phyloP scores from a whole-genome alignment of 1,140 invertebrate species.

The Protaetia brevitarsis region DNA sequence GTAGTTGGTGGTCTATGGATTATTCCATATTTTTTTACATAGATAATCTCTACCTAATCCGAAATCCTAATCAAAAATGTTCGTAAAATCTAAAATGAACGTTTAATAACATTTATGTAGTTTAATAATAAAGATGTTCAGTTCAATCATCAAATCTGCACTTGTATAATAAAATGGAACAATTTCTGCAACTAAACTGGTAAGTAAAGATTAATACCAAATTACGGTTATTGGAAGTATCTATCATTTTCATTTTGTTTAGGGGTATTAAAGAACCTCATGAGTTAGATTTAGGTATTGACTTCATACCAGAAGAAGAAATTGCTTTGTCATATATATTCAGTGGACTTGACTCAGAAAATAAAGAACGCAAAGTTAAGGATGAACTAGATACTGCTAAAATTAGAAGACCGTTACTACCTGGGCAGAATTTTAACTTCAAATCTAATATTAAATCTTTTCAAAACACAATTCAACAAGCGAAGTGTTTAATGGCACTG shows the following conservation, averaged over 20 bases:
- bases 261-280: conserved; percentile 24
- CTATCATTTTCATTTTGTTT: neutral
- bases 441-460: conserved; percentile 22
- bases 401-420: neutral
- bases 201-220: conserved; percentile 19
- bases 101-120: too few relatives aligned
- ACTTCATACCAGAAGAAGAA: conserved; percentile 28
- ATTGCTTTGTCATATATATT: conserved; percentile 27
- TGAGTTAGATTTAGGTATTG: conserved; percentile 6
- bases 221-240: too few relatives aligned
- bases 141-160: too few relatives aligned
- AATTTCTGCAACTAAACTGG: conserved; percentile 32
- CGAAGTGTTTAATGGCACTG: conserved; percentile 37
- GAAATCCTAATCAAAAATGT: too few relatives aligned
- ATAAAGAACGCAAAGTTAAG: neutral
- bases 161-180: conserved; percentile 30
- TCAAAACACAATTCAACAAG: conserved; percentile 30
- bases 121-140: too few relatives aligned
- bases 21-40: too few relatives aligned
- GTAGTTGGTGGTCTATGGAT: too few relatives aligned
- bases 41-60: too few relatives aligned
- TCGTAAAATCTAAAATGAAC: too few relatives aligned
- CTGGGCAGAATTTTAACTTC: conserved; percentile 9
- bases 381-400: neutral
- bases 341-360: conserved; percentile 22